These are phyloP conservation scores for Ophion obscuratus DNA, from an alignment of 2,888 invertebrate species.

Conservation along the genomic window DNA sequence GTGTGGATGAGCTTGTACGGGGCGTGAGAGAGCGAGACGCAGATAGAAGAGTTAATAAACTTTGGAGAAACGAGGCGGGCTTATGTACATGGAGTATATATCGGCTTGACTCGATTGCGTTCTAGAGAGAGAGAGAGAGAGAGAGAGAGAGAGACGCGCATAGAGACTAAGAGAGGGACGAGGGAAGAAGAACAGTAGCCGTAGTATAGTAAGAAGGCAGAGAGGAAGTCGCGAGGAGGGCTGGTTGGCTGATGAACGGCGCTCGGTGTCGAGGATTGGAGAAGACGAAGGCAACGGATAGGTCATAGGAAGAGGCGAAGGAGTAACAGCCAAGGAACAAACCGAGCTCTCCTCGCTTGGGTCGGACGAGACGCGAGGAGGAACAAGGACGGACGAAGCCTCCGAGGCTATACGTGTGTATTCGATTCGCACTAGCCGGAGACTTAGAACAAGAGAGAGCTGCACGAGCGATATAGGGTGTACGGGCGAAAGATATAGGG, in stretches of 20 bases:
- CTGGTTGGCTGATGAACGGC: slow-evolving; percentile 65
- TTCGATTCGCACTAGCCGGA: background rate
- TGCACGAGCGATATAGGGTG: slow-evolving; percentile 22
- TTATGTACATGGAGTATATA: slow-evolving; percentile 49
- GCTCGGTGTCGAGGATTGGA: slow-evolving; percentile 57
- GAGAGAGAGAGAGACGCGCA: slow-evolving; percentile 1
- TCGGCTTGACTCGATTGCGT: slow-evolving; percentile 64
- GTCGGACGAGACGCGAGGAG: background rate
- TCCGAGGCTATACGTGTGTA: slow-evolving; percentile 20
- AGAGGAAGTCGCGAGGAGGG: slow-evolving; percentile 54
- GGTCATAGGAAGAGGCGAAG: slow-evolving; percentile 53
- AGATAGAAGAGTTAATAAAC: slow-evolving; percentile 72
- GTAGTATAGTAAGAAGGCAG: slow-evolving; percentile 34
- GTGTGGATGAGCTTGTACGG: slow-evolving; percentile 55
- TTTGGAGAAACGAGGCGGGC: slow-evolving; percentile 69
- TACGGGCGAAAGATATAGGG: slow-evolving; percentile 49
- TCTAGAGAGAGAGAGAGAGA: slow-evolving; percentile 45
- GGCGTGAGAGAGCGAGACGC: slow-evolving; percentile 47
- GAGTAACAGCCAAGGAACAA: slow-evolving; percentile 35
- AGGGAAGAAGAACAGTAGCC: slow-evolving; percentile 21
- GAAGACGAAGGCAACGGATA: slow-evolving; percentile 64
- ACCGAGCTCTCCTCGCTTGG: background rate
- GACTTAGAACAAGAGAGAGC: slow-evolving; percentile 42
- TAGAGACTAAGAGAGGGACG: slow-evolving; percentile 27
- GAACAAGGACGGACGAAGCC: slow-evolving; percentile 8